Conservation (phyloP, 2,888 invertebrate species). For the Erynnis tages region DNA sequence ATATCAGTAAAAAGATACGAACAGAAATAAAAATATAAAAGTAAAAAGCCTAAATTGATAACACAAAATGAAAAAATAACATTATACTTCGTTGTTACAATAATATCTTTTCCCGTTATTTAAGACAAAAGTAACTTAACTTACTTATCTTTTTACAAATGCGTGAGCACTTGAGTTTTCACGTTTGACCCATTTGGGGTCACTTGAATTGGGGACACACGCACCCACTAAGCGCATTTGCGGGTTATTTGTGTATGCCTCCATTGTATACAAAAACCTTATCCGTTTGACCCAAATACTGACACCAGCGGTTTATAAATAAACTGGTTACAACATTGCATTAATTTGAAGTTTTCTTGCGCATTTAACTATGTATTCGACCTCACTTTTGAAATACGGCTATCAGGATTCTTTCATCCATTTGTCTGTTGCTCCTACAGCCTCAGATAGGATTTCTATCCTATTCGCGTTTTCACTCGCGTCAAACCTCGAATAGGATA, state of each 20-base stretch:
- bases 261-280: conserved; percentile 23
- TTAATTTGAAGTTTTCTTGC: not conserved
- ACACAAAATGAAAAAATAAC: too few relatives aligned
- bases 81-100: too few relatives aligned
- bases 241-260: conserved; percentile 22
- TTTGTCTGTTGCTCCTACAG: too few relatives aligned
- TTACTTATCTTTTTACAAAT: not conserved
- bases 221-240: conserved; percentile 20
- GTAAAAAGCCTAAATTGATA: too few relatives aligned
- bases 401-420: not conserved
- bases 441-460: too few relatives aligned
- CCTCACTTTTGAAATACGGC: not conserved
- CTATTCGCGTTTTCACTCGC: too few relatives aligned
- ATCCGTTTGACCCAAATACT: conserved; percentile 1
- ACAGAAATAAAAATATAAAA: too few relatives aligned
- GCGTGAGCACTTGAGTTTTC: conserved; percentile 13
- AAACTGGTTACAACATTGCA: not conserved
- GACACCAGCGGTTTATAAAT: conserved; percentile 2
- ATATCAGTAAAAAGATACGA: too few relatives aligned
- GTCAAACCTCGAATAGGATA: too few relatives aligned
- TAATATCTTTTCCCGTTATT: not conserved
- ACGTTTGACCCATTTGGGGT: conserved; percentile 9
- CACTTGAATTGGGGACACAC: conserved; percentile 21
- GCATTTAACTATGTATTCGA: not conserved
- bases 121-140: conserved; percentile 6